These are phyloP conservation scores for Microtus oregoni DNA, from an alignment of 2,113 vertebrate species.

Conservation along the genomic window DNA sequence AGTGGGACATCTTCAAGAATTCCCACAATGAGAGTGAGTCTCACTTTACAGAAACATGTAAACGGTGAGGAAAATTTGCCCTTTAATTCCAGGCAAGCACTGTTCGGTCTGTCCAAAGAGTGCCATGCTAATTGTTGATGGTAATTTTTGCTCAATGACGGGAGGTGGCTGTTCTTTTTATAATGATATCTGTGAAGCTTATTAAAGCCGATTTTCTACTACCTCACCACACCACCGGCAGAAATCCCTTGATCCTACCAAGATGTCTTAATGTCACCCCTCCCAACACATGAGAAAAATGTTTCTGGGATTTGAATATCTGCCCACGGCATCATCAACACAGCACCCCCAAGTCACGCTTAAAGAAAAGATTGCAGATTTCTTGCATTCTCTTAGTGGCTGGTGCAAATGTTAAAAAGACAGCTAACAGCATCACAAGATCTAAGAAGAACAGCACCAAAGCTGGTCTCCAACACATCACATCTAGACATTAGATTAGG, in stretches of 20 bases:
- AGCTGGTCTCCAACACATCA: not conserved
- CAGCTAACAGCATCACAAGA: not conserved
- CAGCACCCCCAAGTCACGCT: not conserved
- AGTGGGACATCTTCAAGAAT: slow-evolving; percentile 21
- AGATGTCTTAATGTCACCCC: not conserved
- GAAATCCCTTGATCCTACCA: not conserved
- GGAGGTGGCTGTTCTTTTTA: not conserved
- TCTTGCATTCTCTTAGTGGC: not conserved
- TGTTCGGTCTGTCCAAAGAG: slow-evolving; percentile 1
- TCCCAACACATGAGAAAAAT: not conserved
- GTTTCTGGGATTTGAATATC: not conserved
- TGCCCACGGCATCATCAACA: not conserved
- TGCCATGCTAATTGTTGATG: slow-evolving; percentile 37
- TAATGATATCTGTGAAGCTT: slow-evolving; percentile 7
- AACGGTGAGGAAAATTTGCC: slow-evolving; percentile 40
- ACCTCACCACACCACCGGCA: not conserved
- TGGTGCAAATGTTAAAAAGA: slow-evolving; percentile 27
- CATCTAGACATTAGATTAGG: not conserved
- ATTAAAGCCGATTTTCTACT: slow-evolving; percentile 24
- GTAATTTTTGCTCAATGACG: slow-evolving; percentile 50
- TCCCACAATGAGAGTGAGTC: slow-evolving; percentile 32
- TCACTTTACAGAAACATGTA: slow-evolving; percentile 22
- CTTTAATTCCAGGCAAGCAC: slow-evolving; percentile 17
- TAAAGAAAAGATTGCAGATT: not conserved
- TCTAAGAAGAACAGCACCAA: not conserved